A percentile compares a stretch with the other conserved stretches of the same genome.
Conservation (phyloP, 2,113 vertebrate species). For the Ellobius talpinus region DNA sequence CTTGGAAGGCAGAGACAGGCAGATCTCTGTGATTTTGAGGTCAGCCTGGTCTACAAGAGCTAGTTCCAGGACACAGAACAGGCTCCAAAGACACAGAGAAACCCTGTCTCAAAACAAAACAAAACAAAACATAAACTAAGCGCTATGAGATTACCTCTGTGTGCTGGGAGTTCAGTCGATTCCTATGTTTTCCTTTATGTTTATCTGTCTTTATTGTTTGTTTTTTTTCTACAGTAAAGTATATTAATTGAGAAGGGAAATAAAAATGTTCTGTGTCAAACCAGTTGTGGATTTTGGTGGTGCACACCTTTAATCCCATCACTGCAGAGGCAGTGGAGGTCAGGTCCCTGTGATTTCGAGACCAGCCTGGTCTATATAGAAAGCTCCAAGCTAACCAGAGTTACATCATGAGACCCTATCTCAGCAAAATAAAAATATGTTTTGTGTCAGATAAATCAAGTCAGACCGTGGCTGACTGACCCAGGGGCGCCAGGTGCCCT, state of each 20-base stretch:
- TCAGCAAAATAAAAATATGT: neutral
- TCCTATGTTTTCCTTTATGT: neutral
- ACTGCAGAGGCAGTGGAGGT: neutral
- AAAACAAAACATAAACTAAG: neutral
- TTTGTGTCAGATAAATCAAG: neutral
- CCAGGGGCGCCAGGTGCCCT: rapidly evolving
- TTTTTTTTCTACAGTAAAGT: neutral
- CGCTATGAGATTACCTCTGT: neutral
- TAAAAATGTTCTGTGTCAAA: neutral
- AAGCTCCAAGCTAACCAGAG: neutral
- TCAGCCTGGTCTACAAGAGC: no score
- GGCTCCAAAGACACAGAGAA: no score
- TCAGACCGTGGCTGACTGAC: no score
- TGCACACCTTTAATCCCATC: neutral
- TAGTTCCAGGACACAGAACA: no score
- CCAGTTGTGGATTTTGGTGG: neutral
- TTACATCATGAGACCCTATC: neutral
- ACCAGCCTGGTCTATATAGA: neutral
- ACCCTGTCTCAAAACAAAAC: no score
- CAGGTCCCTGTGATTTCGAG: neutral
- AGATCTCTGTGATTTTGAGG: no score
- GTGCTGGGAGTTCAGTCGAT: neutral
- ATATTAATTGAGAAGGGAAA: neutral
- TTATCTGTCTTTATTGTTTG: neutral
- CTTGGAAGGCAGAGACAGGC: no score